Percentiles rank a stretch among this genome's conserved stretches.
phyloP scores from a whole-genome alignment of 2,797 vertebrate genomes.

The Cryptoblepharus egeriae region DNA sequence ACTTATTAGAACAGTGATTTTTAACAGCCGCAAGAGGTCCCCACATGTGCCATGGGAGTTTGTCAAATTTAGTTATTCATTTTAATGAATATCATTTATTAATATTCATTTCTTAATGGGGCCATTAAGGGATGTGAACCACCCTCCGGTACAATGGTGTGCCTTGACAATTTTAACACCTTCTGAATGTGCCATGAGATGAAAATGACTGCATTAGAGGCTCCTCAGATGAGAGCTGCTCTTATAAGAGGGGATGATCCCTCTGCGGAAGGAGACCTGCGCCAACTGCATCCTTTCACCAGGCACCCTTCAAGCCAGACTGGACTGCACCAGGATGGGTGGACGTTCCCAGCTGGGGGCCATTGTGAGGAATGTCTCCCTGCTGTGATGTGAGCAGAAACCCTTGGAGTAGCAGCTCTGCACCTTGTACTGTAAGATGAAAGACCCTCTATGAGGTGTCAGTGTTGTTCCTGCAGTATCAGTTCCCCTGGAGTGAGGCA shows the following conservation, averaged over 20 bases:
- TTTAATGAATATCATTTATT: no score
- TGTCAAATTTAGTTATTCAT: no score
- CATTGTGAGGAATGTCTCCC: slow-evolving; percentile 40
- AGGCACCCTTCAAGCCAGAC: accelerated
- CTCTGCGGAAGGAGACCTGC: background rate
- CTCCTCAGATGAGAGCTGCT: background rate
- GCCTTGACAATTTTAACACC: no score
- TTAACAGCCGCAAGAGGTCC: no score
- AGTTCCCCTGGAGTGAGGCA: slow-evolving; percentile 19
- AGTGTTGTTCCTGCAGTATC: background rate
- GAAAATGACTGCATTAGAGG: background rate
- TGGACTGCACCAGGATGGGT: background rate
- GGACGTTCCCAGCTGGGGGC: slow-evolving; percentile 3
- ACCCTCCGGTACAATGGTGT: no score
- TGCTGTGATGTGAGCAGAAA: slow-evolving; percentile 19
- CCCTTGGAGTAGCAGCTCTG: slow-evolving; percentile 7
- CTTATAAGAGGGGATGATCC: background rate
- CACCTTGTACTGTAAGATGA: accelerated
- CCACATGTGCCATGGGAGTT: no score
- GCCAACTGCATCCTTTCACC: accelerated
- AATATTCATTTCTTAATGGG: no score
- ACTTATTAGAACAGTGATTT: no score
- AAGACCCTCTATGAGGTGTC: slow-evolving; percentile 13
- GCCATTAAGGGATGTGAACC: no score
- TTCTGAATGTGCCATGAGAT: no score